Evolutionary conservation across 2,888 invertebrate species (phyloP).

Genomic region (Trichopria drosophilae): DNA sequence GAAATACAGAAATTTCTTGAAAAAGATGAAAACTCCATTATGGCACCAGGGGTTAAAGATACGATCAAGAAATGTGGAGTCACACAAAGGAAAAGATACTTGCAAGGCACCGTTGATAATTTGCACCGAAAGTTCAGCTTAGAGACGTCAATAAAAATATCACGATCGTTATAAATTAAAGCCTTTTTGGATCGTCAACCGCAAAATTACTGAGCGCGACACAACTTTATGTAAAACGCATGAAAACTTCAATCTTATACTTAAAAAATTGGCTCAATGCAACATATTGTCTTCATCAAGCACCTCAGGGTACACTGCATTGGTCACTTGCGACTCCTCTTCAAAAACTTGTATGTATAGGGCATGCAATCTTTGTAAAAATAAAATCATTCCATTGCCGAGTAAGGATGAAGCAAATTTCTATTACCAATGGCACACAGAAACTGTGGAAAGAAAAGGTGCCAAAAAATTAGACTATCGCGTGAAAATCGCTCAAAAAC

Average conservation of each 20-base stretch:
- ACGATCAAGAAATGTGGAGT: constrained; percentile 17
- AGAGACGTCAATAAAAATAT: constrained; percentile 22
- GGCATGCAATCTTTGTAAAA: constrained; percentile 13
- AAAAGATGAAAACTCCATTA: too few relatives aligned
- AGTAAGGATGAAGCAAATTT: constrained; percentile 5
- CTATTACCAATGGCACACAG: constrained; percentile 22
- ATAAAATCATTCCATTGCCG: background rate
- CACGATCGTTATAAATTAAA: constrained; percentile 24
- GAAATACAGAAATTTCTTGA: constrained; percentile 19
- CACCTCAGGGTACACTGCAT: constrained; percentile 4
- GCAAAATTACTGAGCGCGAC: constrained; percentile 24
- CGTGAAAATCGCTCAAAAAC: constrained; percentile 14
- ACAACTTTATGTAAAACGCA: constrained; percentile 25
- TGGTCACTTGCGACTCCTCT: constrained; percentile 9
- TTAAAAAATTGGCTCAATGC: constrained; percentile 5
- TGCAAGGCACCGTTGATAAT: constrained; percentile 20
- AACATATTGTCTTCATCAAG: constrained; percentile 14
- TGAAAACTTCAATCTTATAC: constrained; percentile 20
- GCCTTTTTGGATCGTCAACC: constrained; percentile 26
- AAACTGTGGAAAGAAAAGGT: constrained; percentile 15
- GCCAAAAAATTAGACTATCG: constrained; percentile 15
- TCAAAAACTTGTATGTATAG: constrained; percentile 14
- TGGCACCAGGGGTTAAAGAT: too few relatives aligned
- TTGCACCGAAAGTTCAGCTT: constrained; percentile 21
- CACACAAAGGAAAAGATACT: constrained; percentile 21